These are phyloP conservation scores for Drosophila paracracens DNA, from an alignment of 2,888 invertebrate species.

Conservation along the genomic window DNA sequence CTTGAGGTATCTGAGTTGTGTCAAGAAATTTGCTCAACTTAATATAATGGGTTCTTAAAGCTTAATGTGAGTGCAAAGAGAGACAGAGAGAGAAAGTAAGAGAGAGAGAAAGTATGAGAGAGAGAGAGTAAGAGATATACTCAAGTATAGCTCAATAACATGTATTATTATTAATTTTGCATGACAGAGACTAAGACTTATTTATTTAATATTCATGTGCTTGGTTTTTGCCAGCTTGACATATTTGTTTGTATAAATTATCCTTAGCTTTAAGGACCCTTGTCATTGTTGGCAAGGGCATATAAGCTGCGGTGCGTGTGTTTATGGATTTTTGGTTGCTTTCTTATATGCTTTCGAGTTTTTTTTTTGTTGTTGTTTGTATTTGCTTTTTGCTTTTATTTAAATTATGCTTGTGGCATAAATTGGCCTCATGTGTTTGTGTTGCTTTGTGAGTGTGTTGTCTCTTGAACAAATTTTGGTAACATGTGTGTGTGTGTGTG, in stretches of 20 bases:
- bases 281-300: constrained; percentile 23
- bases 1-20: background rate
- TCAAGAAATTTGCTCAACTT: background rate
- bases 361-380: constrained; percentile 22
- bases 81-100: accelerated
- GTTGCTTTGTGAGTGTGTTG: constrained; percentile 12
- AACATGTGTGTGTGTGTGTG: constrained; percentile 5
- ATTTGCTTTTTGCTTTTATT: constrained; percentile 32
- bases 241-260: constrained; percentile 4
- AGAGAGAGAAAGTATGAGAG: background rate
- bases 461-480: constrained; percentile 6
- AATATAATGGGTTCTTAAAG: background rate
- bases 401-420: constrained; percentile 49
- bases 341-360: background rate
- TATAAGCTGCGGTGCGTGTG: background rate
- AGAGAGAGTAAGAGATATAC: background rate
- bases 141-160: background rate
- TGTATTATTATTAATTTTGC: background rate
- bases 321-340: constrained; percentile 2
- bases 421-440: constrained; percentile 24
- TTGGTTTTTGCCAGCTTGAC: background rate
- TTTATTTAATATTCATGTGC: constrained; percentile 8
- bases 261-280: constrained; percentile 1
- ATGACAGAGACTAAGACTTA: background rate
- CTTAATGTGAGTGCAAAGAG: background rate